phyloP scores from a whole-genome alignment of 1,140 invertebrate species.

The Berghia stephanieae region DNA sequence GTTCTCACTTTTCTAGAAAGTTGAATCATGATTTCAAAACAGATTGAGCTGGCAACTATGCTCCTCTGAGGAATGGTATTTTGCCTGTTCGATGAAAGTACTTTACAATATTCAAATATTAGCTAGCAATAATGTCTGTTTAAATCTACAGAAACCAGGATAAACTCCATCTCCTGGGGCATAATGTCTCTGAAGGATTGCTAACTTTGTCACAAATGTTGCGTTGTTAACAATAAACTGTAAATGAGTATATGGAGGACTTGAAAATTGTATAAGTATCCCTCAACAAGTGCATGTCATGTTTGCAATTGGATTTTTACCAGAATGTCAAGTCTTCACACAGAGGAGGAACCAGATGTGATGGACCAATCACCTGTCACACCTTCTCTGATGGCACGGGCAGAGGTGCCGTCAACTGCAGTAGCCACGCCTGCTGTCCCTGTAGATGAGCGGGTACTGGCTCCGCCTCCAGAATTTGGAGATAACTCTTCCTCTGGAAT shows the following conservation, averaged over 20 bases:
- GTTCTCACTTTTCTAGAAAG: no score
- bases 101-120: no score
- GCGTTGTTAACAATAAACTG: slow-evolving; percentile 18
- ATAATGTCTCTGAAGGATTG: neutral
- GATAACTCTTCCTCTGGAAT: no score
- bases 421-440: no score
- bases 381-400: neutral
- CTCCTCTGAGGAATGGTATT: no score
- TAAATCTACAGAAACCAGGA: no score
- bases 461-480: neutral
- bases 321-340: neutral
- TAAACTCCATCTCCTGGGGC: neutral
- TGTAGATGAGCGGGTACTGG: no score
- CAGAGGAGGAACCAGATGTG: slow-evolving; percentile 18
- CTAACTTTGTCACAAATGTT: slow-evolving; percentile 16
- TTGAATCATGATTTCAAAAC: no score
- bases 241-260: neutral
- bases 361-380: slow-evolving; percentile 6
- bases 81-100: no score
- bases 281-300: no score
- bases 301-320: slow-evolving; percentile 38
- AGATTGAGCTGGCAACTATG: no score
- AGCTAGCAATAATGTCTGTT: no score
- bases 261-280: neutral
- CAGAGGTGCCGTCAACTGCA: neutral